A percentile compares a stretch with the other conserved stretches of the same genome.
Evolutionary conservation across 2,113 vertebrate species (phyloP).

Genomic region (Festucalex cinctus): DNA sequence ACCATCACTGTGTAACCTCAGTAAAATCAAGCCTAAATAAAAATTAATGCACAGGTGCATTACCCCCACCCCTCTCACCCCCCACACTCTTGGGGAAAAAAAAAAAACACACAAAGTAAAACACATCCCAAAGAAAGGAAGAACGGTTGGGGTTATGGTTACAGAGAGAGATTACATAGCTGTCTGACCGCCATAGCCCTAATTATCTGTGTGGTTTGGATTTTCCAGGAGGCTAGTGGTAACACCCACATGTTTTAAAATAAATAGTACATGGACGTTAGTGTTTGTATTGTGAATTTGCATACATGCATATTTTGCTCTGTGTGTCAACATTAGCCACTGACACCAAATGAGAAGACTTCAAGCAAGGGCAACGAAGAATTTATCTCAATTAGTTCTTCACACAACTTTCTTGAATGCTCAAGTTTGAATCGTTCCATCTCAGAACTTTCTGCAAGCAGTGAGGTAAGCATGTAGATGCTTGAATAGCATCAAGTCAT

Average conservation of each 20-base stretch:
- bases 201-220: no score
- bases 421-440: slow-evolving; percentile 47
- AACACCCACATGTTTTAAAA: background rate
- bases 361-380: slow-evolving; percentile 40
- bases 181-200: no score
- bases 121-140: no score
- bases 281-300: background rate
- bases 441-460: slow-evolving; percentile 23
- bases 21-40: no score
- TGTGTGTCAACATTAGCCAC: slow-evolving; percentile 56
- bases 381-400: slow-evolving; percentile 58
- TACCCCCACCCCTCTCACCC: no score
- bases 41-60: no score
- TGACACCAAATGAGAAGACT: slow-evolving; percentile 52
- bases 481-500: background rate
- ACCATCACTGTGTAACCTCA: no score
- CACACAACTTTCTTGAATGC: slow-evolving; percentile 54
- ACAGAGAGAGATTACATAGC: no score
- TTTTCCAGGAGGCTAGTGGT: no score
- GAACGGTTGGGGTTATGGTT: no score
- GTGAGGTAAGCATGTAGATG: slow-evolving; percentile 50
- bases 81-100: no score
- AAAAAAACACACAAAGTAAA: no score
- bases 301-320: slow-evolving; percentile 31
- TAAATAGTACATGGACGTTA: background rate